phyloP scores from a whole-genome alignment of 2,888 invertebrate genomes.

The Eledone cirrhosa region DNA sequence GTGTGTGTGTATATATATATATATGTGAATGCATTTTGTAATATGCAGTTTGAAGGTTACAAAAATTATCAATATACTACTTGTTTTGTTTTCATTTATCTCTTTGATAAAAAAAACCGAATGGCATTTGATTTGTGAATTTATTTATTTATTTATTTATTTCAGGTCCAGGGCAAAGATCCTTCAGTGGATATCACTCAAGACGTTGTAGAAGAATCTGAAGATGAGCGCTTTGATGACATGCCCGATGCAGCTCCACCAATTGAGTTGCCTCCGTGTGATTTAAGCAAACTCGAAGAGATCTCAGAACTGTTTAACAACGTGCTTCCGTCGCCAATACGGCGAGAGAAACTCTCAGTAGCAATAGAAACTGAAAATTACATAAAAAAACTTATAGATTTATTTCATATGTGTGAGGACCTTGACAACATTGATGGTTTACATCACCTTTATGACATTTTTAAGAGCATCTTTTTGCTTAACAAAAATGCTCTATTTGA shows the following conservation, averaged over 20 bases:
- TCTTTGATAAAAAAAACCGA: too few species aligned
- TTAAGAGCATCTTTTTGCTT: slow-evolving; percentile 97
- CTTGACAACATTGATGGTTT: slow-evolving; percentile 88
- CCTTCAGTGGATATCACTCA: slow-evolving; percentile 98
- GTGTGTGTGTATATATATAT: too few species aligned
- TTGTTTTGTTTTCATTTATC: too few species aligned
- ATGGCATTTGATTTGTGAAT: too few species aligned
- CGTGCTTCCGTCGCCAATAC: slow-evolving; percentile 81
- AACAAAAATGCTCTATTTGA: slow-evolving; percentile 97
- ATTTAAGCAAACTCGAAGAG: slow-evolving; percentile 90
- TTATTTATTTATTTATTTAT: not conserved
- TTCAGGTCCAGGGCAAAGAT: slow-evolving; percentile 96
- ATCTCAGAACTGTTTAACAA: slow-evolving; percentile 78
- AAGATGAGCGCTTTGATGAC: slow-evolving; percentile 94
- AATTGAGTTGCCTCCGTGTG: slow-evolving; percentile 93
- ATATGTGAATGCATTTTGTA: too few species aligned
- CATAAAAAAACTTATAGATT: slow-evolving; percentile 90
- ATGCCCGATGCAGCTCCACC: slow-evolving; percentile 94
- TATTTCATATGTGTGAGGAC: slow-evolving; percentile 98
- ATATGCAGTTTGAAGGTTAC: too few species aligned
- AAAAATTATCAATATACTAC: too few species aligned
- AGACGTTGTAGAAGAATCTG: slow-evolving; percentile 65
- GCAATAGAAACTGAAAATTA: slow-evolving; percentile 94
- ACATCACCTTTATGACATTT: slow-evolving; percentile 94
- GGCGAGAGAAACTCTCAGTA: slow-evolving; percentile 92